Evolutionary conservation across 2,888 invertebrate genomes (phyloP).

Genomic region (Theodoxus fluviatilis): DNA sequence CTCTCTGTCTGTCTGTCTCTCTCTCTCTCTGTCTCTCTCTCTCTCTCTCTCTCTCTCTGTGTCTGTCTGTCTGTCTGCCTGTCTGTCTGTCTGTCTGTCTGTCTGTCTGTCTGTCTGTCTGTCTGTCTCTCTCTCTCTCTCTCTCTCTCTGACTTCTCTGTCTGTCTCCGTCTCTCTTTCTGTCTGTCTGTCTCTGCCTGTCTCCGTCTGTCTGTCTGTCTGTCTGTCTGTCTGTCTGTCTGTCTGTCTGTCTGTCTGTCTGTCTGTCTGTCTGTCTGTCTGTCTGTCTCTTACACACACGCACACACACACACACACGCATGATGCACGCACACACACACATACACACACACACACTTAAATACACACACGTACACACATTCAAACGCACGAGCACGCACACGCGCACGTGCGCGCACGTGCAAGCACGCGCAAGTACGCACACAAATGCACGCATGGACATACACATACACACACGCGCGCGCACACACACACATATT

Average conservation of each 20-base stretch:
- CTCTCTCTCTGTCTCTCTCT: slow-evolving; percentile 16
- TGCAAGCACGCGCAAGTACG: no score
- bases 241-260: slow-evolving; percentile 23
- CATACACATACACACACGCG: no score
- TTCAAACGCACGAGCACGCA: neutral
- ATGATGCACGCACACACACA: no score
- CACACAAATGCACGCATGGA: neutral
- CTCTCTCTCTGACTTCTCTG: neutral
- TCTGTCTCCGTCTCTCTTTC: neutral
- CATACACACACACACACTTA: slow-evolving; percentile 1
- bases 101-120: slow-evolving; percentile 15
- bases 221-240: slow-evolving; percentile 6
- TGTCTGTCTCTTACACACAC: no score
- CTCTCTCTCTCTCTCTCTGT: slow-evolving; percentile 5
- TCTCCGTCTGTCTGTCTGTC: slow-evolving; percentile 9
- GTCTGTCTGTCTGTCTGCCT: neutral
- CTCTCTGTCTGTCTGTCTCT: slow-evolving; percentile 6
- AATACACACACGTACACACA: slow-evolving; percentile 11
- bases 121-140: slow-evolving; percentile 11
- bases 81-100: neutral
- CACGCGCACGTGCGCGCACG: no score
- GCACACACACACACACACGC: no score
- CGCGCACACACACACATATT: neutral
- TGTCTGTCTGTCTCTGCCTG: neutral
- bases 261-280: neutral